These are phyloP conservation scores for Micrasema minimum DNA, from an alignment of 1,140 invertebrate species.

Conservation along the genomic window DNA sequence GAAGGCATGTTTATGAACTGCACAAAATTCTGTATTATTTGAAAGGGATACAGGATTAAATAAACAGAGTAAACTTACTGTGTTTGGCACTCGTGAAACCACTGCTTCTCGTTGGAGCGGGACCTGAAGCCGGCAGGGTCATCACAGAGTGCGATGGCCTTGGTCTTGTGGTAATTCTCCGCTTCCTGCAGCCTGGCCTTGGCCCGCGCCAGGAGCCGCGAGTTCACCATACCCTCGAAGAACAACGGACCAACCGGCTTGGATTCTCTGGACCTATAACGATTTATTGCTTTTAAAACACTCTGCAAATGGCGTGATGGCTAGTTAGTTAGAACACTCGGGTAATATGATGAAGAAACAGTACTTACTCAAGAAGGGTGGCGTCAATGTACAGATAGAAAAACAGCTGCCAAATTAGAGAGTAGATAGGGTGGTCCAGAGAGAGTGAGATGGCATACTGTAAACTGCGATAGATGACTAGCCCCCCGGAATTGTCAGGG, in stretches of 20 bases:
- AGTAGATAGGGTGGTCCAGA: conserved; percentile 43
- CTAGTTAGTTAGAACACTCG: too few relatives aligned
- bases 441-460: conserved; percentile 44
- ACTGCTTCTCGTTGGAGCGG: conserved; percentile 26
- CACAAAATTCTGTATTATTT: too few relatives aligned
- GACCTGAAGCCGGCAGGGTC: conserved; percentile 8
- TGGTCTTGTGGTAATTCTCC: conserved; percentile 39
- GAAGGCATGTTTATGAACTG: too few relatives aligned
- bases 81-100: conserved; percentile 44
- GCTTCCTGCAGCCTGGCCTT: conserved; percentile 42
- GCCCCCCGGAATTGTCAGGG: conserved; percentile 39
- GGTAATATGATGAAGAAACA: too few relatives aligned
- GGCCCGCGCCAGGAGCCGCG: conserved; percentile 41
- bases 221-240: conserved; percentile 48
- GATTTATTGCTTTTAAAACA: too few relatives aligned
- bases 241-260: conserved; percentile 46
- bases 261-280: too few relatives aligned
- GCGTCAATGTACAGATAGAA: conserved; percentile 48
- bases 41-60: too few relatives aligned
- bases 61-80: conserved; percentile 30
- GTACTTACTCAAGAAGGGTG: conserved; percentile 39
- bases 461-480: conserved; percentile 47
- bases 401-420: conserved; percentile 50
- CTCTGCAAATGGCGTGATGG: too few relatives aligned
- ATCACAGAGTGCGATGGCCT: conserved; percentile 31